Evolutionary conservation across 37 sponge, comb jelly and placozoan genomes (phyloP), one percentile per base, ranked within the genome.

Genomic region (Halisarca cf. caerulea): DNA sequence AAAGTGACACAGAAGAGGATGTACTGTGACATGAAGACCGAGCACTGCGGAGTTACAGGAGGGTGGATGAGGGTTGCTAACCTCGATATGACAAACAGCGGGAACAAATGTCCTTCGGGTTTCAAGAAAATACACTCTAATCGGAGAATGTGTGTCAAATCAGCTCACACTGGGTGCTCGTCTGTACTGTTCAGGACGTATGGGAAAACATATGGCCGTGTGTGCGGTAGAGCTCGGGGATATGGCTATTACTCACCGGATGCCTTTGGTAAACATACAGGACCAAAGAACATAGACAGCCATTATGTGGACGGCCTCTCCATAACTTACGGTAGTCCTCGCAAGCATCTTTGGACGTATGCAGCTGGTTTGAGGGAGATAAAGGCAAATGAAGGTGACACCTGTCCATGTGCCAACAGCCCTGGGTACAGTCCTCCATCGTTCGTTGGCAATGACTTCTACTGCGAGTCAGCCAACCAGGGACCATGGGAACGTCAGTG

Each of bases 361-460:
- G 71, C 36, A 15, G 71, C 71, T 35, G 71, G 36, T 3, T 3
- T 69, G 34, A n/a, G n/a, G n/a, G 7, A 69, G 1, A n/a, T n/a
- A n/a, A n/a, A n/a, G n/a, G n/a, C n/a, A n/a, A n/a, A n/a, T n/a
- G n/a, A n/a, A n/a, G n/a, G n/a, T n/a, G 34, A 18, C 34, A 55
- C 11, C 57, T 69, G 71, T 15, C 71, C 71, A 4, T 69, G 71
- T 11, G 32, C 71, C 33, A 2, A 28, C 33, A n/a, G 20, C 33
- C 32, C 32, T 3, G 2, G 4, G 3, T 2, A 23, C 7, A 27
- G 23, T 55, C 57, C 57, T 36, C 82, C 82, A 24, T 36, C 82
- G 8, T 59, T 60, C 60, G 62, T 81, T n/a, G 82, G 82, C 58
- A 25, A 58, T 0, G n/a, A 81, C 62, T 81, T 60, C 62, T 81